Base-by-base conservation (phyloP, 2,113 vertebrate species). In the Eptesicus fuscus region DNA sequence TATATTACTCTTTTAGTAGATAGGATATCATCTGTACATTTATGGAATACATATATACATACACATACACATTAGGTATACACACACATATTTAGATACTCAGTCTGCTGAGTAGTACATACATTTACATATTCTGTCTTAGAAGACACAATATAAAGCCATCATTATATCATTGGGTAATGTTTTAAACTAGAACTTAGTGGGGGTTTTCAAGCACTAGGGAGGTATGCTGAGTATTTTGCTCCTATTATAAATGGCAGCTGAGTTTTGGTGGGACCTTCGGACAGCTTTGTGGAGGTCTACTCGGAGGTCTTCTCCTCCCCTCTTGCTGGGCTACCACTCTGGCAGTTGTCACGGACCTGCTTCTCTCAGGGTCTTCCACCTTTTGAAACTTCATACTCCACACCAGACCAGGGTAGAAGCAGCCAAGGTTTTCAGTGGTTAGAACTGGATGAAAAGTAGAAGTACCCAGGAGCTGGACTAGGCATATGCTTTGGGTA, bases 401-500 rank as follows among this genome's bases (percentile, higher is more conserved):
- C n/a, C n/a, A 9, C 0, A 8, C 0, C 13, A 90, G 32, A 79
- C 51, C 56, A 30, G 37, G 59, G 14, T 9, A 37, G 79, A 93
- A 83, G 35, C 37, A 67, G 30, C 13, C 40, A 35, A 63, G 69
- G 32, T 35, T 18, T 47, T 65, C 4, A 40, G 32, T 49, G 16
- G 28, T 17, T 16, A 76, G 42, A 20, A 25, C 1, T 30, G 22
- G 0, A 5, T 73, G 67, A 13, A 49, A 67, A 16, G 49, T 47
- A 1, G 0, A 53, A 69, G 44, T 17, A 23, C 22, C 37, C 18
- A 25, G 32, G 37, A 73, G 11, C 53, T 18, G n/a, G 53, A 40
- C 6, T 12, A 1, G 20, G 30, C 7, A 0, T 37, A 17, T 3
- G 42, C 47, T 86, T 51, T 20, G 1, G 32, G 20, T 40, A n/a